A percentile compares a stretch with the other conserved stretches of the same genome.
phyloP scores from a whole-genome alignment of 2,113 vertebrate species.

The Semicossyphus pulcher region DNA sequence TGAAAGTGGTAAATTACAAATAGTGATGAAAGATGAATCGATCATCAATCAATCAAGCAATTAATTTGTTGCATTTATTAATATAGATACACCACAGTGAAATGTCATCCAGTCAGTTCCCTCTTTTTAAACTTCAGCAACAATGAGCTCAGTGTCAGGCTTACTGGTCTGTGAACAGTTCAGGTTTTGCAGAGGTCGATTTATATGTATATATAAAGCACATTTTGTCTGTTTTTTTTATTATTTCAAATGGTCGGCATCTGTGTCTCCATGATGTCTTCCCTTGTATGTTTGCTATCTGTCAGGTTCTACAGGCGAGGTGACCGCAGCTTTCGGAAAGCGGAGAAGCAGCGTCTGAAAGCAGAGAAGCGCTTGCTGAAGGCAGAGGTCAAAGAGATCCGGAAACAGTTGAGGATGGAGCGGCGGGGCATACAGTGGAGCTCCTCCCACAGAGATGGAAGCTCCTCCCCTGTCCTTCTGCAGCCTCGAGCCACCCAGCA shows the following conservation, averaged over 20 bases:
- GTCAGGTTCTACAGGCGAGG: conserved; percentile 92
- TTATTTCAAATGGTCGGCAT: neutral
- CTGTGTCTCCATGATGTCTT: neutral
- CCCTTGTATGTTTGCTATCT: neutral
- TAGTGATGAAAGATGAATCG: no score
- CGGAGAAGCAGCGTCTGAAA: conserved; percentile 94
- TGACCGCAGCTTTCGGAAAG: conserved; percentile 94
- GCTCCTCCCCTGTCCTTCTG: conserved; percentile 82
- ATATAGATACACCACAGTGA: no score
- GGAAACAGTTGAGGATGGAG: conserved; percentile 95
- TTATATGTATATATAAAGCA: no score
- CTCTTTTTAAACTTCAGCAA: no score
- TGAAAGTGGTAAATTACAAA: no score
- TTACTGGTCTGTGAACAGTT: no score
- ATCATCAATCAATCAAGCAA: no score
- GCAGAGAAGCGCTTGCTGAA: conserved; percentile 96
- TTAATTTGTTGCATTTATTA: no score
- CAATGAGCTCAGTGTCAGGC: no score
- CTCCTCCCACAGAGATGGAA: conserved; percentile 80
- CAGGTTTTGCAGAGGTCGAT: no score
- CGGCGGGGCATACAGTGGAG: conserved; percentile 93
- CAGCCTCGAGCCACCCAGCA: conserved; percentile 82
- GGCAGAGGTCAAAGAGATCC: conserved; percentile 95
- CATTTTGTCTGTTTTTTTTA: neutral
- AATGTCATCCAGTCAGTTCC: no score